Evolutionary conservation across 2,888 invertebrate genomes (phyloP), one percentile per base, ranked within the genome.

Genomic region (Ichneumon xanthorius): DNA sequence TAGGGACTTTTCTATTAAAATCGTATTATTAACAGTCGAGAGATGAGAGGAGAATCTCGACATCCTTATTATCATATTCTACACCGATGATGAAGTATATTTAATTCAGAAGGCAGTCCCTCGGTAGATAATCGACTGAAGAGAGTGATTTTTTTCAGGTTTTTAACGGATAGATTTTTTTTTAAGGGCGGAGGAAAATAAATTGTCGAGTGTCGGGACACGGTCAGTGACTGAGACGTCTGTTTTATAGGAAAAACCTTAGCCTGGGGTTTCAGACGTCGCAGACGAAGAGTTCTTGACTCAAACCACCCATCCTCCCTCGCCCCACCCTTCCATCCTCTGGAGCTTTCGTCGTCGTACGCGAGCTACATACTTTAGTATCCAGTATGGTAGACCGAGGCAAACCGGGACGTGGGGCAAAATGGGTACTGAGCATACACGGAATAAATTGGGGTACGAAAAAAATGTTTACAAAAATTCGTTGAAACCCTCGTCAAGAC

Each of bases 291-390:
- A 61, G 61, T 45, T 58, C 73, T 73, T 26, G 73, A 73, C 58
- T 61, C 55, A 19, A 55, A 55, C 55, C 55, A 40, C 55, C 55
- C 7, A 7, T 4, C 22, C 9, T 3, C 9, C 55, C 72, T 22
- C 40, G 4, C n/a, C 37, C n/a, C 22, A 19, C 37, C 63, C n/a
- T 26, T 26, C 61, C 26, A 45, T 63, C 63, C 75, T 75, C 48
- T 11, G 61, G 33, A 75, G 63, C 61, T 63, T 75, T 30, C 61
- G 45, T 16, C 30, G 73, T 63, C 48, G 67, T n/a, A 70, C 37
- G 53, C 55, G 55, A 58, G 58, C 16, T 58, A 58, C 75, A 67
- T 70, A 68, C 72, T 71, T 82, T 33, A 63, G 53, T 73, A 55
- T 33, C 40, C 30, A 22, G 45, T 71, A 19, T 26, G 45, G 45